Conservation (phyloP, 2,113 vertebrate species). For the Neolamprologus sp. region DNA sequence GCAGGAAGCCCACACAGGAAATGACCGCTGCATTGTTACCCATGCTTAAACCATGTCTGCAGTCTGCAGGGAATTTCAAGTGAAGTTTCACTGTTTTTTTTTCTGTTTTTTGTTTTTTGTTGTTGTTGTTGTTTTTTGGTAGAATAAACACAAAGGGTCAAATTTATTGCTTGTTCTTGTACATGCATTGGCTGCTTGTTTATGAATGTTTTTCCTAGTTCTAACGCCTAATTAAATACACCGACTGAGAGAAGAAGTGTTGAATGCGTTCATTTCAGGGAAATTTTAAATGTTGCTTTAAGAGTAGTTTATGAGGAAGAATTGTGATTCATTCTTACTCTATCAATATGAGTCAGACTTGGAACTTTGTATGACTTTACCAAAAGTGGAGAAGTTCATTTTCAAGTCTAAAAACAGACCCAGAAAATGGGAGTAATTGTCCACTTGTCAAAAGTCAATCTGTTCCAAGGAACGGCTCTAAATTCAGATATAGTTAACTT, state of each 20-base stretch:
- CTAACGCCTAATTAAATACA: not conserved
- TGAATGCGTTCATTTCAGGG: not conserved
- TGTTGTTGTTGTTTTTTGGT: not conserved
- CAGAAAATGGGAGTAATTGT: not conserved
- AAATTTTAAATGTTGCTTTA: not conserved
- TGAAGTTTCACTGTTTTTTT: slow-evolving; percentile 13
- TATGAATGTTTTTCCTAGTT: not conserved
- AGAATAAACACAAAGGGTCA: not conserved
- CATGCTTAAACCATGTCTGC: slow-evolving; percentile 22
- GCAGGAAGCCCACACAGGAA: slow-evolving; percentile 70
- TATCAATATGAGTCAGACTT: not conserved
- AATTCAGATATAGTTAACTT: not conserved
- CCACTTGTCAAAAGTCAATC: not conserved
- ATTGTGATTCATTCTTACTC: not conserved
- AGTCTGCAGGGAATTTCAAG: slow-evolving; percentile 27
- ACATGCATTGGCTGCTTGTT: not conserved
- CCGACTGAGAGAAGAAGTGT: not conserved
- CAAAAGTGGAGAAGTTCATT: not conserved
- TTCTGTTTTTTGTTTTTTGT: not conserved
- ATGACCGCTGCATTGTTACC: slow-evolving; percentile 51
- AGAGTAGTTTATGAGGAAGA: not conserved
- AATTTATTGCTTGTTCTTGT: not conserved
- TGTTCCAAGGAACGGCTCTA: not conserved
- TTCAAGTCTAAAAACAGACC: not conserved
- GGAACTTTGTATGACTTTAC: not conserved